phyloP scores from a whole-genome alignment of 2,888 invertebrate species.

The Mechanitis messenoides region DNA sequence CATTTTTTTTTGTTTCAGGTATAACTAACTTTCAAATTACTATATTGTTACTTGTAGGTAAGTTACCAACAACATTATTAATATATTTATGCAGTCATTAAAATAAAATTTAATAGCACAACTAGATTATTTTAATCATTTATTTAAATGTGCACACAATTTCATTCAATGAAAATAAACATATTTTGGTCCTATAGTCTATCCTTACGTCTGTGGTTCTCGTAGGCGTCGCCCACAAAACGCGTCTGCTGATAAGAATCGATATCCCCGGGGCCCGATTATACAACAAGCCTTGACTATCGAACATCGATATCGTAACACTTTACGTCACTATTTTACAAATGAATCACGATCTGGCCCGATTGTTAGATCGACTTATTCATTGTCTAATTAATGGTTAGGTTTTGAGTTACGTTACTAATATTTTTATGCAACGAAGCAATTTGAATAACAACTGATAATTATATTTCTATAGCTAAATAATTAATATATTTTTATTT shows the following conservation, averaged over 20 bases:
- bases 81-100: too few species aligned
- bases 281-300: slow-evolving; percentile 29
- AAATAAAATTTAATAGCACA: too few species aligned
- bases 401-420: neutral
- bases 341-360: slow-evolving; percentile 19
- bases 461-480: neutral
- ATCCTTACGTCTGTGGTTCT: neutral
- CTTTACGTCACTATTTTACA: slow-evolving; percentile 41
- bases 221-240: slow-evolving; percentile 20
- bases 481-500: neutral
- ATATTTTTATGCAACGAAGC: slow-evolving; percentile 5
- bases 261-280: slow-evolving; percentile 38
- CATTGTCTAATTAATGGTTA: neutral
- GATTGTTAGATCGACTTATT: slow-evolving; percentile 8
- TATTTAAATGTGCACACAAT: too few species aligned
- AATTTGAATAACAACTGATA: slow-evolving; percentile 5
- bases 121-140: too few species aligned
- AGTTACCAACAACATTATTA: too few species aligned
- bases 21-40: too few species aligned
- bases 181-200: neutral
- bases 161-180: too few species aligned
- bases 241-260: slow-evolving; percentile 23
- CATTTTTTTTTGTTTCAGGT: too few species aligned
- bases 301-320: slow-evolving; percentile 43
- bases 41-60: too few species aligned